Evolutionary conservation across 1,140 invertebrate genomes (phyloP), one percentile per base, ranked within the genome.

Genomic region (Rhagoletis pomonella): DNA sequence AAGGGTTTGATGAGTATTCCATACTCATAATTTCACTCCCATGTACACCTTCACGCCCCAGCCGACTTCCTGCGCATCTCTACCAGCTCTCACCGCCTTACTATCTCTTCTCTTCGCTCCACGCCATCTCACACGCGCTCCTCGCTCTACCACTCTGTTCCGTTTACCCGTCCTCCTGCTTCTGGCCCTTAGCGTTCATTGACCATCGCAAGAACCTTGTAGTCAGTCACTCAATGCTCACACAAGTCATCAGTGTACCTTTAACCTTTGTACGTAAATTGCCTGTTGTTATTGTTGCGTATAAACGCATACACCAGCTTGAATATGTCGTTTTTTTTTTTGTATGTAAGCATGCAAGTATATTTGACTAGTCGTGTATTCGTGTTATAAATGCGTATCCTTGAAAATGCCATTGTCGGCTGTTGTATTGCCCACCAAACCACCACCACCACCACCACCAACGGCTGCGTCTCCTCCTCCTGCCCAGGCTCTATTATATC

Each of bases 341-440:
- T 81, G 19, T 55, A 55, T 2, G n/a, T 55, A 19, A 10, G n/a
- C 55, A 29, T 47, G n/a, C 55, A 55, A 7, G 47, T 39, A 42
- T 19, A 5, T 81, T 58, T 81, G 44, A 19, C 19, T 81, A 47
- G 17, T 14, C 47, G 17, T 81, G 73, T n/a, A 47, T 81, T 81
- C 73, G n/a, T 81, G 73, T 55, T 81, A 55, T 50, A 81, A 81
- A 55, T 81, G 73, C 47, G 73, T 81, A 81, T 81, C 73, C 73
- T 81, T 81, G 73, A 81, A 81, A 81, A 81, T 55, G 73, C 73
- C 73, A 81, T 81, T 81, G 73, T 81, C 73, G 73, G 73, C 73
- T 55, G 19, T 29, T 29, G 29, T 29, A 5, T 81, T 81, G 14
- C 14, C 44, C 42, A 55, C 73, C 44, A 29, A 10, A n/a, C n/a